These are phyloP conservation scores for Clupea harengus DNA, from an alignment of 2,113 vertebrate species.

Conservation along the genomic window DNA sequence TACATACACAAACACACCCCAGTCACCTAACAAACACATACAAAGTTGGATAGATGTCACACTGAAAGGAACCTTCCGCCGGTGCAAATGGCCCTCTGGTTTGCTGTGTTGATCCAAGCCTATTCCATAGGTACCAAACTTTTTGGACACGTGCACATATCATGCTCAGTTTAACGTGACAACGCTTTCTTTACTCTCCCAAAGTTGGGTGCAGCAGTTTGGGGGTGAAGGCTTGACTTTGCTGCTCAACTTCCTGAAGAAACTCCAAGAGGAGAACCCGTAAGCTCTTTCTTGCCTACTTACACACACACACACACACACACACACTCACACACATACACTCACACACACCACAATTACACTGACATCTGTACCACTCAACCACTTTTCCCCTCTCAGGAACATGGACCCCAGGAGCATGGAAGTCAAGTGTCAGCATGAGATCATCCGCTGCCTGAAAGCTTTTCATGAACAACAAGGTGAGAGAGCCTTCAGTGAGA, in stretches of 20 bases:
- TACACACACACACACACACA: neutral
- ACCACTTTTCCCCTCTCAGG: neutral
- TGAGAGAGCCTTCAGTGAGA: constrained; percentile 47
- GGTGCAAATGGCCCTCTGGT: no score
- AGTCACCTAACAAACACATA: no score
- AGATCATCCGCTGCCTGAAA: constrained; percentile 88
- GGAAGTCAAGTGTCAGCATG: constrained; percentile 78
- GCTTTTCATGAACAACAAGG: constrained; percentile 92
- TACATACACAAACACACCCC: no score
- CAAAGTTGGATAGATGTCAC: neutral
- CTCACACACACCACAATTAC: neutral
- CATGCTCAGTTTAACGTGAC: neutral
- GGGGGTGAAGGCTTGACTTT: constrained; percentile 81
- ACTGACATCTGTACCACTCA: neutral
- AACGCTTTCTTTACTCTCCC: constrained; percentile 22
- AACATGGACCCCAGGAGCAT: constrained; percentile 43
- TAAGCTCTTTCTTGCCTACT: constrained; percentile 55
- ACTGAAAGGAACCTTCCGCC: neutral
- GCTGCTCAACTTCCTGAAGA: constrained; percentile 77
- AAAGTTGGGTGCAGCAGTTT: constrained; percentile 91
- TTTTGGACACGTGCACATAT: no score
- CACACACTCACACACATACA: neutral
- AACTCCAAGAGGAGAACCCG: constrained; percentile 81
- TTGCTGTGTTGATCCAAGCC: no score
- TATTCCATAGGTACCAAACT: no score